Evolutionary conservation across 1,140 invertebrate species (phyloP), one percentile per base, ranked within the genome.

Genomic region (Psix sp.): DNA sequence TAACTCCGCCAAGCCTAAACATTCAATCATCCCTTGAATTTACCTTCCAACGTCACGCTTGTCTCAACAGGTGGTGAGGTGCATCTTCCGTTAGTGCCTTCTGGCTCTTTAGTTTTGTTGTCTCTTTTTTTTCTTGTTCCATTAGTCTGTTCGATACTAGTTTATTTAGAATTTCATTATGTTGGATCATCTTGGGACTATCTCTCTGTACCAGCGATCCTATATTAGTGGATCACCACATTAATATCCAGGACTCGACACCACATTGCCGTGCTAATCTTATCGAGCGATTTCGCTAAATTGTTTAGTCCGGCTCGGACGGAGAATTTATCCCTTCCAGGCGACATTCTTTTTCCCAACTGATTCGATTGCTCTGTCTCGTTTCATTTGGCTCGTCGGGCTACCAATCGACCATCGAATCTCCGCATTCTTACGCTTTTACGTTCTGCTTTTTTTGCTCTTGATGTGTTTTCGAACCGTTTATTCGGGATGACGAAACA

Each of bases 11-110:
- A 1, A 20, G 11, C 7, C 11, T 18, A 6, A 29, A 11, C 52
- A 38, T 31, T 60, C 67, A 51, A 68, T 72, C 56, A 68, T 76
- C 40, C 72, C 66, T 63, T 75, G 73, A 62, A 79, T 77, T 78
- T 73, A 70, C 74, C 73, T 57, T 54, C 60, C 70, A 75, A 67
- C 63, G 67, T 57, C 60, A 68, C 66, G 66, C 62, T 21, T 26
- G 62, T 77, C 77, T 80, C 80, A 82, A 81, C 82, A 81, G 82
- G 80, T 82, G 81, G 79, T 76, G n/a, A n/a, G n/a, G n/a, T 60
- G 72, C 26, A 74, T 63, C 59, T 63, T 54, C 7, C 54, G 48
- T 21, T 49, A n/a, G n/a, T n/a, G n/a, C n/a, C n/a, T n/a, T n/a
- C n/a, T n/a, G n/a, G n/a, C n/a, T n/a, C n/a, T n/a, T n/a, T n/a